Evolutionary conservation across 2,797 vertebrate species (phyloP).

Genomic region (Acanthurus lineatus): DNA sequence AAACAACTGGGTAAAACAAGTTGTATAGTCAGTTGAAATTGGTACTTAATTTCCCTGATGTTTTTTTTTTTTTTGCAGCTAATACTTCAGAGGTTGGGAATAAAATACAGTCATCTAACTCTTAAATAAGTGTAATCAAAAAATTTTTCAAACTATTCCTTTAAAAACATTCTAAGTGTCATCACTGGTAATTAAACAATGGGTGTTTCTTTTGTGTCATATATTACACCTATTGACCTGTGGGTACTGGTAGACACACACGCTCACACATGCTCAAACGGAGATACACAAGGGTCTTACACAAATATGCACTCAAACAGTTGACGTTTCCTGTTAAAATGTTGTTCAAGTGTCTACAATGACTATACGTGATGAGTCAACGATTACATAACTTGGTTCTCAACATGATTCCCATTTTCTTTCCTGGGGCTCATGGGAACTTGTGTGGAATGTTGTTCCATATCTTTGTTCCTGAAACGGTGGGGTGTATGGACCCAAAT

Average conservation of each 20-base stretch:
- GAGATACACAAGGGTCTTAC: not conserved
- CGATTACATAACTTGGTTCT: conserved; percentile 52
- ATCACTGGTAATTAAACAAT: not conserved
- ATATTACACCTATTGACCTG: no score
- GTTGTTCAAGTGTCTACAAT: not conserved
- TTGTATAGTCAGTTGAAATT: not conserved
- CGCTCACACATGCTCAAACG: not conserved
- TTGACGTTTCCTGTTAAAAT: conserved; percentile 8
- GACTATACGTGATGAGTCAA: not conserved
- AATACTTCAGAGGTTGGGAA: not conserved
- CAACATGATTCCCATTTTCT: conserved; percentile 41
- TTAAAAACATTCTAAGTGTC: not conserved
- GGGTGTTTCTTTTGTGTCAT: not conserved
- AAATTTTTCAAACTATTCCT: not conserved
- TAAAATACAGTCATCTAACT: not conserved
- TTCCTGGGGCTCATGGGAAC: conserved; percentile 50
- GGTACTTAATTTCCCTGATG: not conserved
- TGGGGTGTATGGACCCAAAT: no score
- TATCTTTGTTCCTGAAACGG: no score
- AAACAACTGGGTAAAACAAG: not conserved
- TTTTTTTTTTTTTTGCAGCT: not conserved
- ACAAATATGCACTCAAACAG: not conserved
- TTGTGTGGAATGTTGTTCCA: conserved; percentile 55
- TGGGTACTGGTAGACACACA: no score
- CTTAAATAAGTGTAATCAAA: not conserved